Evolutionary conservation across 2,888 invertebrate species (phyloP).

Genomic region (Lymantria monacha): DNA sequence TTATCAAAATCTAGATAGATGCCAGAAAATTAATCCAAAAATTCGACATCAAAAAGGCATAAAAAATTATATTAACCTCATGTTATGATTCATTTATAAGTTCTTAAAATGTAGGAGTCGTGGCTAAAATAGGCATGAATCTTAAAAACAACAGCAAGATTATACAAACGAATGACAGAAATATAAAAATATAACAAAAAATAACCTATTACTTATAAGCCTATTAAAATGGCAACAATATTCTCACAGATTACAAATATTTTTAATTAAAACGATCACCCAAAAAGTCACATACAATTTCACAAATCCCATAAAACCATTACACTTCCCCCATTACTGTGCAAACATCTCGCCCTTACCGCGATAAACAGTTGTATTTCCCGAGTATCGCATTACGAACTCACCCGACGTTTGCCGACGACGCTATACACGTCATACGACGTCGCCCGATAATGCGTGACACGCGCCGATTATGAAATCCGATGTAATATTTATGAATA

Average conservation of each 20-base stretch:
- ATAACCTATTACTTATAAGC: no score
- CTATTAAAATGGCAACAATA: slow-evolving; percentile 4
- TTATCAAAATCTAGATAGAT: no score
- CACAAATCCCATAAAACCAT: slow-evolving; percentile 66
- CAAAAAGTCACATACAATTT: slow-evolving; percentile 50
- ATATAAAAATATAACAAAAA: no score
- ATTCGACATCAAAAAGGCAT: no score
- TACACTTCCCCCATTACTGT: slow-evolving; percentile 40
- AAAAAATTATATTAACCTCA: no score
- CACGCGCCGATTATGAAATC: slow-evolving; percentile 76
- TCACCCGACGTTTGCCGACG: slow-evolving; percentile 39
- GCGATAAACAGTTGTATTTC: slow-evolving; percentile 79
- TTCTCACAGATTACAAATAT: slow-evolving; percentile 13
- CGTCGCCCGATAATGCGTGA: slow-evolving; percentile 71
- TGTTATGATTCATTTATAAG: no score
- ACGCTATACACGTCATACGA: slow-evolving; percentile 32
- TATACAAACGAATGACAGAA: no score
- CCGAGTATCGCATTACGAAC: slow-evolving; percentile 58
- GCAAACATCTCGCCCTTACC: slow-evolving; percentile 43
- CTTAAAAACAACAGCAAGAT: no score
- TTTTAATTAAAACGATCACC: slow-evolving; percentile 38
- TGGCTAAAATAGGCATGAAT: no score
- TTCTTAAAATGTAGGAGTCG: no score
- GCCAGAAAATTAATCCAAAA: no score
- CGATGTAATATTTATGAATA: slow-evolving; percentile 49